Percentiles rank a stretch among this genome's conserved stretches.
These are phyloP conservation scores for Bombus breviceps DNA, from an alignment of 1,140 invertebrate species.

Conservation along the genomic window DNA sequence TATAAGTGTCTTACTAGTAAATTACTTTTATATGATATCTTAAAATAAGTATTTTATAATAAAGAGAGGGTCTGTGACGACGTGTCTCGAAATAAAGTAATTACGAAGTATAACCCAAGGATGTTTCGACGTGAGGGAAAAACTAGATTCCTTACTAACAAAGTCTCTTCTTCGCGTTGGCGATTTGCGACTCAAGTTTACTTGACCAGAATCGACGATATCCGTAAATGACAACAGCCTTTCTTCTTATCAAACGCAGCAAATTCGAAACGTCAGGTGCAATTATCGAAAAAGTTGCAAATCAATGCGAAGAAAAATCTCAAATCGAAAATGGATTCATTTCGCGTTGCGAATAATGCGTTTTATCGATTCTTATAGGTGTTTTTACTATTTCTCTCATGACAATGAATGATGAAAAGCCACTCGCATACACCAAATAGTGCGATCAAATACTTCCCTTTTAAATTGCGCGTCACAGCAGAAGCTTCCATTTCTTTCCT, in stretches of 20 bases:
- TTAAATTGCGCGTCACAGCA: background rate
- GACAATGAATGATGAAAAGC: constrained; percentile 63
- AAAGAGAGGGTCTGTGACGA: constrained; percentile 26
- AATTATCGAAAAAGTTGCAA: background rate
- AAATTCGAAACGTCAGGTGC: background rate
- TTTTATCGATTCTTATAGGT: background rate
- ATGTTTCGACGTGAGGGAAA: constrained; percentile 7
- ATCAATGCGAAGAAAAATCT: background rate
- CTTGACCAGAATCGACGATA: background rate
- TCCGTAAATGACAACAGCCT: constrained; percentile 11
- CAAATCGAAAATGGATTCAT: background rate
- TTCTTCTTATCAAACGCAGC: background rate
- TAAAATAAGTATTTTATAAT: constrained; percentile 57
- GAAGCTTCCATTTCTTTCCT: constrained; percentile 18
- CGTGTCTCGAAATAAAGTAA: constrained; percentile 24
- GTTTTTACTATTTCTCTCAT: background rate
- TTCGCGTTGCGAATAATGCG: background rate
- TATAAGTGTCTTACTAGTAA: constrained; percentile 61
- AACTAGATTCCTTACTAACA: constrained; percentile 26
- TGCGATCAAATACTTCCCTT: constrained; percentile 46
- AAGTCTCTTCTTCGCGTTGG: constrained; percentile 25
- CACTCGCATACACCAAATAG: constrained; percentile 42
- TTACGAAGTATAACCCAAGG: constrained; percentile 13
- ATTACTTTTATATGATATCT: constrained; percentile 53
- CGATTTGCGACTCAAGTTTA: constrained; percentile 9